Base-by-base conservation (phyloP, 2,113 vertebrate species). In the Loxodonta africana region DNA sequence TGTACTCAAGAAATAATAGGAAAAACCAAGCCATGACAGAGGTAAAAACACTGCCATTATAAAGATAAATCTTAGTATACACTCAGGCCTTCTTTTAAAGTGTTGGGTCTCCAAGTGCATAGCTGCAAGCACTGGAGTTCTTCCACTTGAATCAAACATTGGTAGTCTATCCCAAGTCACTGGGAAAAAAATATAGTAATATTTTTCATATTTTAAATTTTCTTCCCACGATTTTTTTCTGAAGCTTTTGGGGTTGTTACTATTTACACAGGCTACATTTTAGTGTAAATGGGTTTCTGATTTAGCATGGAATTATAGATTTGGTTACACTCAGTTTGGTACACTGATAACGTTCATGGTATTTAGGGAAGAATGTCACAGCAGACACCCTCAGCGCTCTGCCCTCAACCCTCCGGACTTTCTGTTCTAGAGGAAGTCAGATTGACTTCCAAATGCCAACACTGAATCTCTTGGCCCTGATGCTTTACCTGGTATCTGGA, bases 1-100 rank as follows among this genome's bases (percentile, higher is more conserved):
- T 33, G 20, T 78, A 87, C 44, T 95, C 37, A 81, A 85, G 67
- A 96, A 97, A 89, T 76, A 93, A 94, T 12, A 46, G 86, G n/a
- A n/a, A 76, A 74, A 76, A 87, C 77, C 51, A 74, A 93, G 48
- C 46, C 83, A 41, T 6, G 69, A 89, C 3, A 60, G 51, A 81
- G 8, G 44, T 23, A 20, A 9, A 62, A 84, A 83, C 62, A 74
- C 2, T 69, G 80, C 80, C 84, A 65, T 0, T 0, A 81, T 82
- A n/a, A 81, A 93, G 48, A 92, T 73, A 85, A 82, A 83, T 82
- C 84, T 84, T 41, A 67, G 37, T 60, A 91, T 18, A 83, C 7
- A 41, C 17, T 26, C 65, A 88, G 60, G 33, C n/a, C 67, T 46
- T 76, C 62, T 78, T 81, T 62, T 37, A n/a, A 63, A 53, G 69